Conservation (phyloP, 2,888 invertebrate genomes). For the Polietes domitor region DNA sequence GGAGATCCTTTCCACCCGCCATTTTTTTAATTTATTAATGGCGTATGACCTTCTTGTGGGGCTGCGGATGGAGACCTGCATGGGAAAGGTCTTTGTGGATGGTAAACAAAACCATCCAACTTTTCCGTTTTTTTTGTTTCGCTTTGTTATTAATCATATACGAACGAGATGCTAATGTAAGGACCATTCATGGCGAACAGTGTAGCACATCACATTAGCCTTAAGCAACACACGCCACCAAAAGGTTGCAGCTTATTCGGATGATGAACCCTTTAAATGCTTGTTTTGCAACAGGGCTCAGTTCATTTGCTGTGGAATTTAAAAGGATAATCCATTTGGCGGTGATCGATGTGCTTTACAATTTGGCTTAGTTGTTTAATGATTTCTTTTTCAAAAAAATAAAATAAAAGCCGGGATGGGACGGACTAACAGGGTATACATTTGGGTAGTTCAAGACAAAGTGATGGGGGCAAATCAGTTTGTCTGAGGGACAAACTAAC, state of each 20-base stretch:
- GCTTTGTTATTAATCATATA: slow-evolving; percentile 16
- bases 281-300: neutral
- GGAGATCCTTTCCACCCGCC: neutral
- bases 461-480: too few species aligned
- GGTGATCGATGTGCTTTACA: neutral
- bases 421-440: too few species aligned
- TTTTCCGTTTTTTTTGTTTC: neutral
- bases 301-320: neutral
- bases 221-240: neutral
- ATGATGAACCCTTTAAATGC: slow-evolving; percentile 8
- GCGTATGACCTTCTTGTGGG: slow-evolving; percentile 24
- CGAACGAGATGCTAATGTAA: slow-evolving; percentile 6
- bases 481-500: too few species aligned
- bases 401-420: too few species aligned
- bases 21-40: slow-evolving; percentile 38
- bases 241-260: neutral
- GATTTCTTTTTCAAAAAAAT: too few species aligned
- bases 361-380: too few species aligned
- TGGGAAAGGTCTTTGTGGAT: slow-evolving; percentile 9
- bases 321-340: neutral
- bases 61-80: neutral
- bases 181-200: slow-evolving; percentile 3
- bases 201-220: slow-evolving; percentile 19
- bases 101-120: slow-evolving; percentile 18
- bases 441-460: too few species aligned